Conservation (phyloP, 2,113 vertebrate genomes). For the Geothlypis trichas region DNA sequence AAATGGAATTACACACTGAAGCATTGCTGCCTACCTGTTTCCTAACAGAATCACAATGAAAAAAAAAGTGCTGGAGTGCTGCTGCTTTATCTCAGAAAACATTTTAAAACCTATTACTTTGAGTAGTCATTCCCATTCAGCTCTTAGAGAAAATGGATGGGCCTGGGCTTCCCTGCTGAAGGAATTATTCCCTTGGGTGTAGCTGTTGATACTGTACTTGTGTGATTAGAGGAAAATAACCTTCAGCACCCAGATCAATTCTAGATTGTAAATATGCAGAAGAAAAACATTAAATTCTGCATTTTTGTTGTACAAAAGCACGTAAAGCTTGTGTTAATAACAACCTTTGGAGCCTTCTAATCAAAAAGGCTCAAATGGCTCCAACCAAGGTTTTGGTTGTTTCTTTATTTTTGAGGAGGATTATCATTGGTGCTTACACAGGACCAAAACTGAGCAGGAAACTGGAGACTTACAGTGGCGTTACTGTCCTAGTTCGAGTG, state of each 20-base stretch:
- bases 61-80: not conserved
- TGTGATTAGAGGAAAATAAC: constrained; percentile 18
- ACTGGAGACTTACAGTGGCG: not conserved
- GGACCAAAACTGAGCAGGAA: not conserved
- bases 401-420: not conserved
- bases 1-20: constrained; percentile 10
- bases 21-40: constrained; percentile 2
- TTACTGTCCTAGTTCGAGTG: not conserved
- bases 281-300: not conserved
- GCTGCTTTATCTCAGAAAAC: constrained; percentile 52
- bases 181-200: not conserved
- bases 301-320: not conserved
- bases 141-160: constrained; percentile 41
- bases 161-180: constrained; percentile 9
- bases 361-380: not conserved
- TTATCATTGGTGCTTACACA: not conserved
- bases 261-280: constrained; percentile 29
- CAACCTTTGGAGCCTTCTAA: not conserved
- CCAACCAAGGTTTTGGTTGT: not conserved
- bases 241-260: not conserved
- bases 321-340: not conserved
- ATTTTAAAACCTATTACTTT: constrained; percentile 58
- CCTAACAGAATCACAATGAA: not conserved
- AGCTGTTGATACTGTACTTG: constrained; percentile 19
- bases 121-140: constrained; percentile 53